Evolutionary conservation across 1,140 invertebrate genomes (phyloP).

Genomic region (Scaptomyza pallida): DNA sequence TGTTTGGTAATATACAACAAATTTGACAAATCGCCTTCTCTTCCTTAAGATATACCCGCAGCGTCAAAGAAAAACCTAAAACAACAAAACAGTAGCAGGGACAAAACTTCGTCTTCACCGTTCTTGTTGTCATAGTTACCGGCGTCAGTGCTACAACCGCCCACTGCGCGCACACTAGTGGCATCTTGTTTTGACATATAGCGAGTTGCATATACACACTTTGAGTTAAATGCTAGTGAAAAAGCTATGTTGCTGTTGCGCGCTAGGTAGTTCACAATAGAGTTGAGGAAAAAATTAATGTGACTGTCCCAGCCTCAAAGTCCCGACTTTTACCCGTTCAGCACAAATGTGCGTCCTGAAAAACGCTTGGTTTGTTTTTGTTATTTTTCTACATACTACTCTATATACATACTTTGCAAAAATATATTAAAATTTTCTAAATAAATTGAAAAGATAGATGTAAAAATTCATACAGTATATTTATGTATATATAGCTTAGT

Average conservation of each 20-base stretch:
- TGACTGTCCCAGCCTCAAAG: slow-evolving; percentile 28
- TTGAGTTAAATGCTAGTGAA: slow-evolving; percentile 24
- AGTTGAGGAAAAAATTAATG: slow-evolving; percentile 39
- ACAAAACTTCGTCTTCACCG: slow-evolving; percentile 32
- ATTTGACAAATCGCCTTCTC: slow-evolving; percentile 82
- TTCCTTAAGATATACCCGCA: slow-evolving; percentile 62
- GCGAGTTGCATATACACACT: slow-evolving; percentile 9
- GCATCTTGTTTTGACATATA: slow-evolving; percentile 53
- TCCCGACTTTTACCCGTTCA: slow-evolving; percentile 1
- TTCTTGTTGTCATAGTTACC: slow-evolving; percentile 6
- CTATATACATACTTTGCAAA: too few species aligned
- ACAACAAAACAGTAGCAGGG: slow-evolving; percentile 28
- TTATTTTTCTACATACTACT: too few species aligned
- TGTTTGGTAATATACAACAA: slow-evolving; percentile 87
- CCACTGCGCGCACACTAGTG: slow-evolving; percentile 45
- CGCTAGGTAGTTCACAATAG: slow-evolving; percentile 30
- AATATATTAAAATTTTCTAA: too few species aligned
- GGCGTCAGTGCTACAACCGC: slow-evolving; percentile 42
- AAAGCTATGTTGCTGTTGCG: slow-evolving; percentile 18
- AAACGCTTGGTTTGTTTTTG: slow-evolving; percentile 55
- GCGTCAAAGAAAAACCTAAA: slow-evolving; percentile 48
- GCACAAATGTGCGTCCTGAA: slow-evolving; percentile 25
- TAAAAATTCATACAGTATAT: too few species aligned
- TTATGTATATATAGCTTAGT: too few species aligned
- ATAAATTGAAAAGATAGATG: too few species aligned